Percentiles rank a stretch among this genome's conserved stretches.
Evolutionary conservation across 2,888 invertebrate genomes (phyloP).

Genomic region (Halocaridina rubra): DNA sequence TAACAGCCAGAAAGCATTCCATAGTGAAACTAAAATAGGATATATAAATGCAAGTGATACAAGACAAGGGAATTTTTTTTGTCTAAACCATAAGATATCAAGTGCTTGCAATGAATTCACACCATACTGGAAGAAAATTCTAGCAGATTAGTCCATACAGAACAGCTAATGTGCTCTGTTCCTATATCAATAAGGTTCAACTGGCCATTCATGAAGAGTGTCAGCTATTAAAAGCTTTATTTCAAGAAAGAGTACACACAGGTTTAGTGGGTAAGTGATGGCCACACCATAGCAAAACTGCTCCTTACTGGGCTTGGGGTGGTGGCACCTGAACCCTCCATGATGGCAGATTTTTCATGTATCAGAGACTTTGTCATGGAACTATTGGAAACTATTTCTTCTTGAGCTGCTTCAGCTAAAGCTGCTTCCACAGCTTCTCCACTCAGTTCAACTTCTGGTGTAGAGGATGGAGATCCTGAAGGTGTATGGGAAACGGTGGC

Average conservation of each 20-base stretch:
- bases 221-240: not conserved
- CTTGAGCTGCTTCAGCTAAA: conserved; percentile 39
- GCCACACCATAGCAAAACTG: conserved; percentile 5
- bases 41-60: no score
- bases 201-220: not conserved
- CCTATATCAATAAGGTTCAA: no score
- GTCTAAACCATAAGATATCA: no score
- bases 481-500: conserved; percentile 7
- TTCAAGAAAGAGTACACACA: not conserved
- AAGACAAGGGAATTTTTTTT: no score
- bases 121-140: no score
- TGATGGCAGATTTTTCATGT: not conserved
- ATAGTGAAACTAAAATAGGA: no score
- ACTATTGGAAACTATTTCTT: conserved; percentile 9
- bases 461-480: conserved; percentile 1
- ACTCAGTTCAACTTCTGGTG: conserved; percentile 1
- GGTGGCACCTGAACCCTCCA: not conserved
- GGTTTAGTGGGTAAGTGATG: conserved; percentile 36
- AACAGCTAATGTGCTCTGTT: no score
- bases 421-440: conserved; percentile 39
- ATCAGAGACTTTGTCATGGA: not conserved
- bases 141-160: no score
- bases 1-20: no score
- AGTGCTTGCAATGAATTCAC: no score
- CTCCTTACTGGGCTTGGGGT: conserved; percentile 42